Evolutionary conservation across 2,888 invertebrate genomes (phyloP), one percentile per base, ranked within the genome.

Genomic region (Hyles lineata): DNA sequence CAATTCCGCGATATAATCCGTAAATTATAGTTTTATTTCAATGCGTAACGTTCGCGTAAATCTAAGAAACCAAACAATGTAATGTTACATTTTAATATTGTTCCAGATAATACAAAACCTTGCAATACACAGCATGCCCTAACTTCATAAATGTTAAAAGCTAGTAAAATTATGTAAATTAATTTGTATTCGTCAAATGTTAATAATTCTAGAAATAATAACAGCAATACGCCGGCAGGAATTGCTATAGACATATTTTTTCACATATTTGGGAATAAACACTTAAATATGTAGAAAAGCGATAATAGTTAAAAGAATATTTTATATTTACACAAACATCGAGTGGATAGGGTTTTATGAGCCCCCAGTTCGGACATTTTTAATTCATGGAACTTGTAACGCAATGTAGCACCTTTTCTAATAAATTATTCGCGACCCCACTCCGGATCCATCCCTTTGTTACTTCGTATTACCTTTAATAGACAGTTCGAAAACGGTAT

Each of bases 391-490:
- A 74, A 75, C 70, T 77, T 81, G 77, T 77, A 78, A 80, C 81
- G 75, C 76, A 76, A 80, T 84, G 86, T 87, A 86, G 84, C 87
- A 89, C 88, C 87, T 88, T 84, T 85, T 82, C 87, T 88, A 83
- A 92, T 92, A 90, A 92, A 92, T 91, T 88, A 92, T 92, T 91
- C 89, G 75, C 75, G 79, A 80, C 82, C 85, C 83, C 83, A 82
- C 86, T 87, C 84, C 80, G 81, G 83, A 79, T 82, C 83, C 80
- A 85, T 85, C 85, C 86, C 87, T 89, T 90, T 90, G 89, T 91
- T 89, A 84, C 85, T 80, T 75, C 83, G 77, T 83, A 83, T 87
- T 84, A 86, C 80, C 85, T 87, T 83, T 83, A 83, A 85, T 80
- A 78, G 77, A 74, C 77, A 73, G 75, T 79, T 76, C 77, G 78